Evolutionary conservation across 2,797 vertebrate species (phyloP).

Genomic region (Cynodonichthys magdalenae): DNA sequence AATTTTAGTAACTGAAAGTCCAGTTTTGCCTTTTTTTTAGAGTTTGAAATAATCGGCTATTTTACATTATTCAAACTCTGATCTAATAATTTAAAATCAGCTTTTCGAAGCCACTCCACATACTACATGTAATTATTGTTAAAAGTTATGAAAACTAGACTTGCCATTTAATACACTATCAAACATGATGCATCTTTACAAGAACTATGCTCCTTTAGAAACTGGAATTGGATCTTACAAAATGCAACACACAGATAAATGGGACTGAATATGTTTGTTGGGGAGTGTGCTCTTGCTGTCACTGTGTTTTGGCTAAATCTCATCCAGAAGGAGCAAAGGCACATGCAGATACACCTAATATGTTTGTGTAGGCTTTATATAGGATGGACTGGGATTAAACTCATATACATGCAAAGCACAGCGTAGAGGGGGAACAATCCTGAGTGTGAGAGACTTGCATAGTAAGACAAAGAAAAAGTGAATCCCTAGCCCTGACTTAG

Average conservation of each 20-base stretch:
- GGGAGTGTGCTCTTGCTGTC: constrained; percentile 13
- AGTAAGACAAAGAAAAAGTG: constrained; percentile 29
- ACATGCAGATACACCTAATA: constrained; percentile 3
- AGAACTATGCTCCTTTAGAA: no score
- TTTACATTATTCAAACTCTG: background rate
- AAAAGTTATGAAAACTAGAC: background rate
- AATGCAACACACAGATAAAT: background rate
- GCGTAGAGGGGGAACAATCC: constrained; percentile 28
- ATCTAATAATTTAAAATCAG: background rate
- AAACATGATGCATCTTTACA: no score
- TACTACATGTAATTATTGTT: background rate
- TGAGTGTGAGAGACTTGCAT: constrained; percentile 28
- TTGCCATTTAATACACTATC: no score
- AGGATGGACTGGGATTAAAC: constrained; percentile 35
- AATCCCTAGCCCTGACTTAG: constrained; percentile 35
- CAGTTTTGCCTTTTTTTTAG: background rate
- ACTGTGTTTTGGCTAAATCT: constrained; percentile 22
- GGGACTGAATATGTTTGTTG: background rate
- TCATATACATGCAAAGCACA: constrained; percentile 59
- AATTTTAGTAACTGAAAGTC: background rate
- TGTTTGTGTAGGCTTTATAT: constrained; percentile 33
- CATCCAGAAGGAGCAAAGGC: constrained; percentile 20
- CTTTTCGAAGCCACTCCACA: background rate
- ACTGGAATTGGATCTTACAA: no score
- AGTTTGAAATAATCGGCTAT: background rate